Evolutionary conservation across 64 coral and sea anemone genomes (phyloP), one percentile per base, ranked within the genome.

Genomic region (Actinia equina): DNA sequence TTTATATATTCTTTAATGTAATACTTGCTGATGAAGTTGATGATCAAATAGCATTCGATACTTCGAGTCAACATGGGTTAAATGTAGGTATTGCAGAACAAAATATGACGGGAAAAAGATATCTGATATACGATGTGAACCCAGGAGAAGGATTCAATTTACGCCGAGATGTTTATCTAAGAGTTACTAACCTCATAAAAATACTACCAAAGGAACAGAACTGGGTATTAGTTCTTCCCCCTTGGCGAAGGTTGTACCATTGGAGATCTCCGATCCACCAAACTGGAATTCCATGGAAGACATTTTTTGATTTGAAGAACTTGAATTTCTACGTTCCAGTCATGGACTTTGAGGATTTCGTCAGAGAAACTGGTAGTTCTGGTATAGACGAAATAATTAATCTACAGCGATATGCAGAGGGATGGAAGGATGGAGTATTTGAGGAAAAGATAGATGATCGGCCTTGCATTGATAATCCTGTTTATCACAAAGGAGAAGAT

Each of bases 391-490:
- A 95, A 77, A 91, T 95, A 52, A 90, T 95, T 17, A 95, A 99
- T 91, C 89, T 99, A 59, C 97, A 99, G 49, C 46, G 97, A 14
- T 99, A 99, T 79, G 88, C 94, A 49, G 97, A 99, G 60, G 97
- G 97, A 3, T 99, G 97, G 97, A 93, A 85, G 86, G 93, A 99
- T 59, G 97, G 97, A 53, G 60, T 95, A 13, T 99, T 93, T 93
- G 97, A 99, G 84, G 97, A 99, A 71, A 99, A 99, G 83, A 88
- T 99, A n/a, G 93, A 99, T 61, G 97, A 95, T 57, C 74, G 97
- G 45, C 93, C 94, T 58, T 99, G 97, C 71, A 90, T 95, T 22
- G 86, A 95, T 37, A 88, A 86, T 15, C 97, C 88, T 19, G 81
- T 89, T 13, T 99, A 98, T 64, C 54, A 86, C 69, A 92, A 94